Conservation (phyloP, 2,888 invertebrate species). For the Scaptomyza cyrtandrae region DNA sequence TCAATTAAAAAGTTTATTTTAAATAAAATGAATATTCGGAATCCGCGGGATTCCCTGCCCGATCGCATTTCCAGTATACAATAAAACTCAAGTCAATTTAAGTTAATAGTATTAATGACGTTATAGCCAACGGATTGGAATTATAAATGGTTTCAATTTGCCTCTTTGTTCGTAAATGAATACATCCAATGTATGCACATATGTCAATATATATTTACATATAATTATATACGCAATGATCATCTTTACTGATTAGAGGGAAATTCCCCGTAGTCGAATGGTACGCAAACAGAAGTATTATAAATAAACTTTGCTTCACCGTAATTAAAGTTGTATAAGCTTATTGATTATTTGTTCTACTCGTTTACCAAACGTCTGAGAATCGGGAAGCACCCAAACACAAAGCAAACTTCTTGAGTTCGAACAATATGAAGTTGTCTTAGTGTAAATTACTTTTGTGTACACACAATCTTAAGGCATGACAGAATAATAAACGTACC, state of each 20-base stretch:
- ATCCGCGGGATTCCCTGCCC: neutral
- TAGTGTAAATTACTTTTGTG: neutral
- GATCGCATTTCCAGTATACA: neutral
- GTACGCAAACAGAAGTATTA: neutral
- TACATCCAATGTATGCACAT: neutral
- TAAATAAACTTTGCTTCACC: neutral
- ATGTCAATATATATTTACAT: neutral
- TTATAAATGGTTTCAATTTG: neutral
- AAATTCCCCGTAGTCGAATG: neutral
- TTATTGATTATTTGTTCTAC: conserved; percentile 1
- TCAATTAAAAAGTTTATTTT: neutral
- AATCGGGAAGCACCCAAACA: neutral
- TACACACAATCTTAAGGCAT: neutral
- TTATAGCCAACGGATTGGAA: neutral
- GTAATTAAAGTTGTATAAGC: neutral
- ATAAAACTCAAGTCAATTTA: neutral
- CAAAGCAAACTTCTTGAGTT: neutral
- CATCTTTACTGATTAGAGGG: neutral
- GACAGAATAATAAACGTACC: neutral
- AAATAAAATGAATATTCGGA: neutral
- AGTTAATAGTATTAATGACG: neutral
- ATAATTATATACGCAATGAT: neutral
- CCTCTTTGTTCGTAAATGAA: neutral
- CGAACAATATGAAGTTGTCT: neutral
- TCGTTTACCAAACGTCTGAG: conserved; percentile 3